Evolutionary conservation across 2,888 invertebrate genomes (phyloP), one percentile per base, ranked within the genome.

Genomic region (Lepidonotus clava): DNA sequence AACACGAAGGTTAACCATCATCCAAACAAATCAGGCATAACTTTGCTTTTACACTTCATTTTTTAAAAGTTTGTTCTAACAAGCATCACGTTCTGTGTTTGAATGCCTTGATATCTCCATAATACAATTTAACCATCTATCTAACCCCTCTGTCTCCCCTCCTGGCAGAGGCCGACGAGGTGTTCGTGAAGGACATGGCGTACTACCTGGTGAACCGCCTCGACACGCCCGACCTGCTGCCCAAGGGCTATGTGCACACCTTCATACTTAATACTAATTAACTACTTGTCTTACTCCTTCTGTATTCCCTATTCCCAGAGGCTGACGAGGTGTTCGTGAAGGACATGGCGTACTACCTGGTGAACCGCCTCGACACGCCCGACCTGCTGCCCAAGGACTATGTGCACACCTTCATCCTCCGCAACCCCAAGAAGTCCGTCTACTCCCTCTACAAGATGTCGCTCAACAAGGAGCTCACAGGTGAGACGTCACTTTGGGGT

Each of bases 131-230:
- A n/a, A n/a, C n/a, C n/a, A n/a, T n/a, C n/a, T n/a, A n/a, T n/a
- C n/a, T n/a, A n/a, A n/a, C n/a, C n/a, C n/a, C n/a, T n/a, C n/a
- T n/a, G n/a, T n/a, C n/a, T n/a, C n/a, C n/a, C n/a, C n/a, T n/a
- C n/a, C n/a, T n/a, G n/a, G 46, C 66, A 66, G 90, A 84, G n/a
- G 86, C 83, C 36, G 86, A 87, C 6, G 86, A 87, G 18, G 88
- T 91, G n/a, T 91, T 91, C 83, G 90, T 90, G 36, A 91, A 91
- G 86, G 91, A 91, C 87, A 91, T 91, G 91, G 90, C 91, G 21
- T 91, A 91, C 86, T 90, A 90, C 84, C 85, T 91, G 83, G 87
- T 87, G 66, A 87, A 87, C 56, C 56, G 87, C 11, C 80, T 90
- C 61, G 86, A 89, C 66, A 87, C 86, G 0, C 61, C 88, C 2